These are phyloP conservation scores for Atta texana DNA, from an alignment of 1,140 invertebrate species.

Conservation along the genomic window DNA sequence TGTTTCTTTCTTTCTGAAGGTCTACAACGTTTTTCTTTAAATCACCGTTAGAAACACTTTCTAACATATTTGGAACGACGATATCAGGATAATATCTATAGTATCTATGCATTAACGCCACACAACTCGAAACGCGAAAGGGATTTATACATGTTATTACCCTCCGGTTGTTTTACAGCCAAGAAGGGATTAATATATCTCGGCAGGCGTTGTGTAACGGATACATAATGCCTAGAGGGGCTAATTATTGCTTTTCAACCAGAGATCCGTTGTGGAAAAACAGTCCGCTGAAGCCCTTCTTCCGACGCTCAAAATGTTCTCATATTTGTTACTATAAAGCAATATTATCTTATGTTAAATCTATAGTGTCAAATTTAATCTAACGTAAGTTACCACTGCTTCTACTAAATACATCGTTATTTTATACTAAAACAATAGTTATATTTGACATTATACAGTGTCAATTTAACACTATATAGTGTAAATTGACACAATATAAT, in stretches of 20 bases:
- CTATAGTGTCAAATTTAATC: too few species aligned
- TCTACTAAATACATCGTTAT: too few species aligned
- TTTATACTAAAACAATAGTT: too few species aligned
- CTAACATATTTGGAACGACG: neutral
- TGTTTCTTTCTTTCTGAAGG: neutral
- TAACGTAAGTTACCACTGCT: too few species aligned
- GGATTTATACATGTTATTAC: slow-evolving; percentile 42
- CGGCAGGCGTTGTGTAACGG: slow-evolving; percentile 57
- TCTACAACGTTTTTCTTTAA: neutral
- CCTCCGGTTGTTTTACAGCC: slow-evolving; percentile 44
- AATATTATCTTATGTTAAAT: neutral
- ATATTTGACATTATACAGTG: too few species aligned
- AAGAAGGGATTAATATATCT: slow-evolving; percentile 69
- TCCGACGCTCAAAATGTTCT: neutral
- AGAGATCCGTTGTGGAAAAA: neutral
- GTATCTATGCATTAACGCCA: slow-evolving; percentile 8
- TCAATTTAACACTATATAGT: too few species aligned
- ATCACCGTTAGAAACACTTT: neutral
- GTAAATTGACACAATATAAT: too few species aligned
- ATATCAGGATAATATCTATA: neutral
- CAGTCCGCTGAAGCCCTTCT: neutral
- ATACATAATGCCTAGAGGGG: slow-evolving; percentile 43
- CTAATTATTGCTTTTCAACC: slow-evolving; percentile 28
- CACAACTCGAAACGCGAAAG: slow-evolving; percentile 26
- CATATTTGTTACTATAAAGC: neutral